Base-by-base conservation (phyloP, 2,797 vertebrate species). In the Remorina albescens region DNA sequence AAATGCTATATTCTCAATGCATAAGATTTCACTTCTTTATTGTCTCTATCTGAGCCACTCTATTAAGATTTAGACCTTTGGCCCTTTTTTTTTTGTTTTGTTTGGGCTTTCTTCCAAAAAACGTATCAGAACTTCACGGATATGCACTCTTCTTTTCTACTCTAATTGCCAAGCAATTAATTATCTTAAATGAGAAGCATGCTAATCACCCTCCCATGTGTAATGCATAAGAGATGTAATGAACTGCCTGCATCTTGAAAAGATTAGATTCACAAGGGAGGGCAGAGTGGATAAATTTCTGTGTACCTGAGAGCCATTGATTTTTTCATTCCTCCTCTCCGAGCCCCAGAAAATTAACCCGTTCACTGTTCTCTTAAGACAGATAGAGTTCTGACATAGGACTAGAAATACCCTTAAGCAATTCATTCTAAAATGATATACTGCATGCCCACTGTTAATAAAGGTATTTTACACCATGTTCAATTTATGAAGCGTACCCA, bases 101-200 rank as follows among this genome's bases (percentile, higher is more conserved):
- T 67, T 30, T 3, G 30, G 23, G 50, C 39, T 69, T 26, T 21
- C 47, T 12, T 39, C 23, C 23, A 66, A 70, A 67, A 81, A 62
- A 37, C n/a, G n/a, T 59, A 57, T 23, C 36, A 53, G 46, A 66
- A 58, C 44, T 18, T 41, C 23, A 67, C 34, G 58, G 76, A 62
- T 46, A 80, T 71, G 23, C 57, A 46, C 60, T 72, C 42, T n/a
- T 78, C 68, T 58, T 74, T 56, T 78, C 65, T 18, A 39, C 63
- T 61, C 74, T 78, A 73, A 84, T 67, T 86, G 73, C 60, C 42
- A 50, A 58, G 74, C 58, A 75, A 87, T 84, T 81, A 42, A 88
- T 86, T 77, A 79, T 87, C 76, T 84, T 61, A 70, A 82, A 82
- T 57, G 34, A 44, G 78, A 81, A 37, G 56, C 75, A 60, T 71